Evolutionary conservation across 2,113 vertebrate genomes (phyloP).

Genomic region (Muscicapa adusta): DNA sequence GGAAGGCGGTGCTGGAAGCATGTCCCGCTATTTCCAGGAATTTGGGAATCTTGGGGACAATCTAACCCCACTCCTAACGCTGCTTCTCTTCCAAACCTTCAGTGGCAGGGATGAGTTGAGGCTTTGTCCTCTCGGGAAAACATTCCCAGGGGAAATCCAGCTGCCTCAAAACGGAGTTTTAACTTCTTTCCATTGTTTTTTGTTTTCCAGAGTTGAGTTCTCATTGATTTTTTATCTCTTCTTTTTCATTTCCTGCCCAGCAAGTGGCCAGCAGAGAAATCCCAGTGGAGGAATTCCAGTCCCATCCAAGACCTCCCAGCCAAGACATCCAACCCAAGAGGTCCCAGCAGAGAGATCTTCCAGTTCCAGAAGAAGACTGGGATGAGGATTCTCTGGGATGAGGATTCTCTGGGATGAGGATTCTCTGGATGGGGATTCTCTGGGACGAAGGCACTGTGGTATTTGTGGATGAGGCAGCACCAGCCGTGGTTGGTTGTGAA

Average conservation of each 20-base stretch:
- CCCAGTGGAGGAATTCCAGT: background rate
- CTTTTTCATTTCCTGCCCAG: background rate
- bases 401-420: no score
- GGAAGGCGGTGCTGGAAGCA: rapidly evolving
- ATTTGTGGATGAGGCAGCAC: rapidly evolving
- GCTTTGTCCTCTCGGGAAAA: background rate
- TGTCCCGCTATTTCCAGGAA: background rate
- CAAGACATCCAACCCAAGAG: background rate
- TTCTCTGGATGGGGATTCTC: background rate
- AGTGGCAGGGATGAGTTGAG: background rate
- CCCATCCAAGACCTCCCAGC: background rate
- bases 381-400: background rate
- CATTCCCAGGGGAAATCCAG: background rate
- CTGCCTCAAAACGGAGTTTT: background rate
- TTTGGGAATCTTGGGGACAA: background rate
- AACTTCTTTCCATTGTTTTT: background rate
- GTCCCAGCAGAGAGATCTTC: background rate
- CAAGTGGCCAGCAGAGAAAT: background rate
- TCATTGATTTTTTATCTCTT: background rate
- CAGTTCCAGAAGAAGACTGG: background rate
- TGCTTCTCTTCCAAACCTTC: background rate
- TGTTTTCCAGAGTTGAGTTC: background rate
- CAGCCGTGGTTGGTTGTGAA: background rate
- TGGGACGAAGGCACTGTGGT: background rate
- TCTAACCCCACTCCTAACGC: no score